A percentile compares a stretch with the other conserved stretches of the same genome.
Conservation (phyloP, 1,140 invertebrate species). For the Habropoda laboriosa region DNA sequence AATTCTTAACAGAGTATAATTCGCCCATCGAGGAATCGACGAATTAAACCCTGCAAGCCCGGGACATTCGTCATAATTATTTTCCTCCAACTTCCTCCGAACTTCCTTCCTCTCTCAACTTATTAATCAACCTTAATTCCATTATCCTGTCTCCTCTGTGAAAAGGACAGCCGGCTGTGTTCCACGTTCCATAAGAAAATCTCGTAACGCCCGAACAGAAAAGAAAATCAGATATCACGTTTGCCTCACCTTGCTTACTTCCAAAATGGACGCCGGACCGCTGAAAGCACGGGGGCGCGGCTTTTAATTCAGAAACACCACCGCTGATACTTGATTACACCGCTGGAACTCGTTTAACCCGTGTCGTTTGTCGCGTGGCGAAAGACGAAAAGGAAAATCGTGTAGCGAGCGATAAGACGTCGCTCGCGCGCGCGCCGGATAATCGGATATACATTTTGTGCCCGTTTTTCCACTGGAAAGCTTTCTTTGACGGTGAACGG, state of each 20-base stretch:
- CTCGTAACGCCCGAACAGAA: not conserved
- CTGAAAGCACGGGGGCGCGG: slow-evolving; percentile 19
- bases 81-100: slow-evolving; percentile 3
- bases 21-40: not conserved
- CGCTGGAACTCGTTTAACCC: slow-evolving; percentile 52
- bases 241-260: slow-evolving; percentile 11
- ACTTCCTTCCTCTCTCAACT: slow-evolving; percentile 1
- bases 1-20: not conserved
- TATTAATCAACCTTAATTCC: slow-evolving; percentile 25
- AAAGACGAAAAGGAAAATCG: slow-evolving; percentile 51
- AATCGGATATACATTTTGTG: slow-evolving; percentile 36
- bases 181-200: not conserved
- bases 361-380: slow-evolving; percentile 38
- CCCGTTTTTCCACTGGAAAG: not conserved
- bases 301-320: slow-evolving; percentile 50
- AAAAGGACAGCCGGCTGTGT: too few species aligned
- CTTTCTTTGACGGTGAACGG: too few species aligned
- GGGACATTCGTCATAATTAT: slow-evolving; percentile 28
- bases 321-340: slow-evolving; percentile 38
- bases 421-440: slow-evolving; percentile 47
- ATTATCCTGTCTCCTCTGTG: not conserved
- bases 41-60: not conserved
- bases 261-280: slow-evolving; percentile 28
- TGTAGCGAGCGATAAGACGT: slow-evolving; percentile 53
- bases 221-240: slow-evolving; percentile 51